Evolutionary conservation across 23 tunicate species (phyloP).

Genomic region (Oikopleura vanhoeffeni): DNA sequence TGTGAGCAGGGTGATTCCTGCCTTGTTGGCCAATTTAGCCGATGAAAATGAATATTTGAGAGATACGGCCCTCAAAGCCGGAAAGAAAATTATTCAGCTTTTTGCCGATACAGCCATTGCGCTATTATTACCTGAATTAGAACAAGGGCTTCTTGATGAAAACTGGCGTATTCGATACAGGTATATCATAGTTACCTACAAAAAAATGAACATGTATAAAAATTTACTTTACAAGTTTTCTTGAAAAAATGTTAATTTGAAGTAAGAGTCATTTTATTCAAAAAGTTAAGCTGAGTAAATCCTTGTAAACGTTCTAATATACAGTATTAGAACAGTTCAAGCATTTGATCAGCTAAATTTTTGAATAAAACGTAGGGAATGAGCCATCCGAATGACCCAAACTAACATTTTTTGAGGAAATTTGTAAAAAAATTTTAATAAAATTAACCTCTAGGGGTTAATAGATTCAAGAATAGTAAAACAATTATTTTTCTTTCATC

Average conservation of each 20-base stretch:
- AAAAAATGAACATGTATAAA: too few species aligned
- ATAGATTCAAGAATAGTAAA: too few species aligned
- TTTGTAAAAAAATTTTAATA: too few species aligned
- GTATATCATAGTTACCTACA: not conserved
- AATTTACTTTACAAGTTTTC: not conserved
- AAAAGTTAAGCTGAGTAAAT: too few species aligned
- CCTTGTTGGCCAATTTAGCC: conserved; percentile 55
- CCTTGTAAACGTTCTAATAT: too few species aligned
- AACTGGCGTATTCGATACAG: conserved; percentile 55
- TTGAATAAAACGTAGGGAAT: too few species aligned
- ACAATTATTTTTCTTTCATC: too few species aligned
- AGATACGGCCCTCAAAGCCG: conserved; percentile 65
- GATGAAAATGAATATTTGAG: conserved; percentile 74
- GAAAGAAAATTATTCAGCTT: conserved; percentile 45
- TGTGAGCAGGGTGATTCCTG: conserved; percentile 40
- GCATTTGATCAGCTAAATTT: too few species aligned
- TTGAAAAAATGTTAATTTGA: not conserved
- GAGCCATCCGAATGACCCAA: too few species aligned
- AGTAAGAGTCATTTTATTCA: not conserved
- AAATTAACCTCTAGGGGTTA: too few species aligned
- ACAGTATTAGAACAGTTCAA: too few species aligned
- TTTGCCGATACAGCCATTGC: conserved; percentile 48
- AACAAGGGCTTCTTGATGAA: conserved; percentile 67
- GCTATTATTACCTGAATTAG: conserved; percentile 52
- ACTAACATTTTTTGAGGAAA: too few species aligned